Evolutionary conservation across 1,140 invertebrate species (phyloP).

Genomic region (Drosophila obscura): DNA sequence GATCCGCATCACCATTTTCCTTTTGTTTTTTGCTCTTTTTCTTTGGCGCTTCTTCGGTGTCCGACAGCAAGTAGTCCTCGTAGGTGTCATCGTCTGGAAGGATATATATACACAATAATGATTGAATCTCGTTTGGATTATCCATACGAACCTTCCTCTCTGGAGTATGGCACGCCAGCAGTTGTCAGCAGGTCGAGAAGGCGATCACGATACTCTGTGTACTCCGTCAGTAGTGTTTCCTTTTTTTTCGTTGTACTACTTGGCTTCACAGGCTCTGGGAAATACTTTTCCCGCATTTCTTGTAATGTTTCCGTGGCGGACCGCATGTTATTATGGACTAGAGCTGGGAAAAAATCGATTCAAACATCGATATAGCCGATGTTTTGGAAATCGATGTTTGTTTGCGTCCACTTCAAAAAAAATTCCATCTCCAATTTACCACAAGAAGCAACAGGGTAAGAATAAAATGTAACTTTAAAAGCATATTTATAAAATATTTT

Average conservation of each 20-base stretch:
- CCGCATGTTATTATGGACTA: too few species aligned
- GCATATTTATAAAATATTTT: too few species aligned
- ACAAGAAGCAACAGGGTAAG: too few species aligned
- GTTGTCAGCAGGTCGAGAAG: conserved; percentile 47
- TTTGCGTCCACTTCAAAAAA: too few species aligned
- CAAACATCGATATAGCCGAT: too few species aligned
- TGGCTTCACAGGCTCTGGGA: neutral
- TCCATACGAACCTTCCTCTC: conserved; percentile 50
- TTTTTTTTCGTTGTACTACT: conserved; percentile 15
- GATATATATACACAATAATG: neutral
- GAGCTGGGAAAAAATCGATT: too few species aligned
- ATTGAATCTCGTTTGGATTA: neutral
- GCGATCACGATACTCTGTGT: neutral
- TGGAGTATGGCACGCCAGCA: conserved; percentile 58
- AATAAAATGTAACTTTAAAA: too few species aligned
- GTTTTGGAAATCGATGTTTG: too few species aligned
- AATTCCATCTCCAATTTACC: too few species aligned
- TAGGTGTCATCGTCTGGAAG: conserved; percentile 63
- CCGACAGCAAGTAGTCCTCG: conserved; percentile 72
- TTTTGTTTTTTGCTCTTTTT: conserved; percentile 39
- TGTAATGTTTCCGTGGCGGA: too few species aligned
- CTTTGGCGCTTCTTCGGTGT: conserved; percentile 35
- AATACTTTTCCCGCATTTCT: too few species aligned
- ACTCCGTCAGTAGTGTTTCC: conserved; percentile 6
- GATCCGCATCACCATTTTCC: conserved; percentile 15